phyloP scores from a whole-genome alignment of 1,140 invertebrate genomes.

The Octopus sinensis region DNA sequence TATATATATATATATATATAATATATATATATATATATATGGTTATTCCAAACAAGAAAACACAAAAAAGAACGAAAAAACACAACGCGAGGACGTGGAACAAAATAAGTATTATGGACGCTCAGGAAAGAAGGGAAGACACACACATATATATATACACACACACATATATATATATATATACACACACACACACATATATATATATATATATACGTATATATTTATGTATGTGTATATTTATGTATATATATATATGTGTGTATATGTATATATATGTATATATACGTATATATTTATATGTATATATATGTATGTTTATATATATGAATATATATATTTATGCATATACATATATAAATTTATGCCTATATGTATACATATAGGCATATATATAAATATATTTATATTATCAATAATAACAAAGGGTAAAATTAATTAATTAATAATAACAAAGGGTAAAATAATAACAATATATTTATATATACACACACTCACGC shows the following conservation, averaged over 20 bases:
- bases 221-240: neutral
- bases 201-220: neutral
- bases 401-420: neutral
- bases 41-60: too few relatives aligned
- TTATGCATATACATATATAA: neutral
- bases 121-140: neutral
- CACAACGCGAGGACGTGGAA: neutral
- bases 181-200: neutral
- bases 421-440: too few relatives aligned
- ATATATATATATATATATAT: too few relatives aligned
- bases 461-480: too few relatives aligned
- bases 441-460: too few relatives aligned
- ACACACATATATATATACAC: neutral
- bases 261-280: neutral
- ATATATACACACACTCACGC: too few relatives aligned
- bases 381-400: neutral
- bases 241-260: neutral
- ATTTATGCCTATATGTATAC: neutral
- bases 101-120: neutral
- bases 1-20: too few relatives aligned
- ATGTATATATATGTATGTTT: neutral
- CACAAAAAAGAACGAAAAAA: too few relatives aligned
- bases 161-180: neutral
- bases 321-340: neutral
- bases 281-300: neutral